Evolutionary conservation across 2,797 vertebrate species (phyloP), one percentile per base, ranked within the genome.

Genomic region (Acipenser ruthenus): DNA sequence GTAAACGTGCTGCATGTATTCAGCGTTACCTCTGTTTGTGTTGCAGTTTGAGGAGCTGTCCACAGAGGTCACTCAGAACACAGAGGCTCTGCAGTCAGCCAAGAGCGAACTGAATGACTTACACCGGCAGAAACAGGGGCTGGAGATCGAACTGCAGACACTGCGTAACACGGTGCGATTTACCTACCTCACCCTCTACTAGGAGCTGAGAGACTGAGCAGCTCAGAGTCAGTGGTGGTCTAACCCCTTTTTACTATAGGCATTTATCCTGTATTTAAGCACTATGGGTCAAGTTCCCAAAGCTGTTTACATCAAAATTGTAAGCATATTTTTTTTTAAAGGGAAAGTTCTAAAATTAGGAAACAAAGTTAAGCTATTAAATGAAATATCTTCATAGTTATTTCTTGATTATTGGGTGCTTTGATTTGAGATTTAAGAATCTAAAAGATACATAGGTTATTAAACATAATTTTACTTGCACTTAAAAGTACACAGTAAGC

Each of bases 21-120:
- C 37, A 37, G 37, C 4, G 37, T 37, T 37, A 37, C 69, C 7
- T 63, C 10, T 67, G 1, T 49, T 4, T 61, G 6, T 53, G 10
- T 65, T 6, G 12, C 67, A 94, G 93, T 92, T 92, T 13, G 89
- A 93, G 10, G 85, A 80, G 75, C 82, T 94, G 73, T 86, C 88
- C 70, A 84, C 79, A 0, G 89, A 83, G 68, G 81, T 82, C 62
- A 73, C 77, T 49, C 75, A 86, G 72, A 90, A 75, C 74, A 79
- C 84, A 3, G 75, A 81, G 68, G 81, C 84, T 49, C 72, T 92
- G 68, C 90, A 90, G 72, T 86, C 86, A 0, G 77, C 84, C n/a
- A 74, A 73, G 1, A 73, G 1, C 1, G 9, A 70, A 2, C 0
- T 85, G 13, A 73, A 60, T 8, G 85, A 83, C 47, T 77, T 71